Conservation (phyloP, 1,140 invertebrate genomes). For the Drosophila cardini region DNA sequence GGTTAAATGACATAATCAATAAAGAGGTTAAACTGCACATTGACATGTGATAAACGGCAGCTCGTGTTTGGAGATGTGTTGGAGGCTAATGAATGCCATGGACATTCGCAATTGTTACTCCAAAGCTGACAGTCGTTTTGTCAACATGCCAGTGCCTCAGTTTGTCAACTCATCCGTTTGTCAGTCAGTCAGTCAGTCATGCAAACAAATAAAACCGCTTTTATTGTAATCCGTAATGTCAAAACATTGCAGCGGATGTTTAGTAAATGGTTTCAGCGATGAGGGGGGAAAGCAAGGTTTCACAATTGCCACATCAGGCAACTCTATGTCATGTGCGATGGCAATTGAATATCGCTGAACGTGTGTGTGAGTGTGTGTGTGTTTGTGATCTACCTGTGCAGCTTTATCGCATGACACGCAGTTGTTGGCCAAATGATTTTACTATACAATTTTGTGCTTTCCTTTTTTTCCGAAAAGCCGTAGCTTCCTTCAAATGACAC, state of each 20-base stretch:
- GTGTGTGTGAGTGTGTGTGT: conserved; percentile 1
- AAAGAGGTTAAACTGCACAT: conserved; percentile 61
- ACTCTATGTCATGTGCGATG: conserved; percentile 32
- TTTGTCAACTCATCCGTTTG: conserved; percentile 7
- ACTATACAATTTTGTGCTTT: conserved; percentile 20
- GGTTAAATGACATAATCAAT: conserved; percentile 67
- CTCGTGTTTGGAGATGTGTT: conserved; percentile 12
- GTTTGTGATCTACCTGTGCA: conserved; percentile 54
- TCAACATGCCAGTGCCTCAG: conserved; percentile 12
- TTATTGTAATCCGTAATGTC: conserved; percentile 80
- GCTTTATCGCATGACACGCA: conserved; percentile 76
- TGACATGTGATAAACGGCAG: conserved; percentile 73
- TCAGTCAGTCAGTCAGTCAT: conserved; percentile 40
- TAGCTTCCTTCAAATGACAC: conserved; percentile 42
- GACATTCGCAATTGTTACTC: conserved; percentile 31
- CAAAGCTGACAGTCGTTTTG: conserved; percentile 15
- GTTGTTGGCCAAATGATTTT: conserved; percentile 54
- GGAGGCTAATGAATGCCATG: conserved; percentile 71
- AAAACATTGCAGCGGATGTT: conserved; percentile 74
- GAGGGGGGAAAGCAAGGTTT: neutral
- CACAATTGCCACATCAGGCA: conserved; percentile 21
- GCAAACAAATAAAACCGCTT: conserved; percentile 78
- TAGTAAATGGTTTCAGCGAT: conserved; percentile 25
- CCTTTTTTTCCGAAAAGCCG: conserved; percentile 7
- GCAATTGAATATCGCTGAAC: conserved; percentile 42